These are phyloP conservation scores for Prietella phreatophila DNA, from an alignment of 2,113 vertebrate genomes.

Conservation along the genomic window DNA sequence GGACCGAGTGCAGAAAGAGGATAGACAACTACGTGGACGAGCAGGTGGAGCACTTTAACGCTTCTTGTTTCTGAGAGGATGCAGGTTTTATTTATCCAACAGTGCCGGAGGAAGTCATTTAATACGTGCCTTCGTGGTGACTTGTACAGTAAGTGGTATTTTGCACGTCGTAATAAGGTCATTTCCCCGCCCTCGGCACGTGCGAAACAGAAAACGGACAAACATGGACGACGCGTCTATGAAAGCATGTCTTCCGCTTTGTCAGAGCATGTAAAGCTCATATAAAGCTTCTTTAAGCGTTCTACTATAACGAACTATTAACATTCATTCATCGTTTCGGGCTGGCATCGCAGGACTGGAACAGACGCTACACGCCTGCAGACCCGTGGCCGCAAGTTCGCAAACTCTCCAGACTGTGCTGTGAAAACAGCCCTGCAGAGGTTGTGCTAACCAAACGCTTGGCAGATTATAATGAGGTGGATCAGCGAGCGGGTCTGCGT, in stretches of 20 bases:
- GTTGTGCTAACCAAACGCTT: not conserved
- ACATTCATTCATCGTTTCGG: not conserved
- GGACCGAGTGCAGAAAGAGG: conserved; percentile 94
- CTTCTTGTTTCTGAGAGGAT: not conserved
- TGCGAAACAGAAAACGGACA: not conserved
- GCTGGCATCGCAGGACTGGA: too few relatives aligned
- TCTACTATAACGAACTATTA: not conserved
- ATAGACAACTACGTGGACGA: conserved; percentile 97
- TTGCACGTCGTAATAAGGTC: not conserved
- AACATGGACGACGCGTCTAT: not conserved
- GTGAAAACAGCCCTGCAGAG: too few relatives aligned
- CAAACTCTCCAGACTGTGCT: too few relatives aligned
- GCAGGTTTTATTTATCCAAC: not conserved
- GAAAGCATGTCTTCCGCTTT: not conserved
- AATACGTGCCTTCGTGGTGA: not conserved
- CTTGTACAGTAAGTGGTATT: not conserved
- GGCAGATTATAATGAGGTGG: not conserved
- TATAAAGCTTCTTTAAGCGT: not conserved
- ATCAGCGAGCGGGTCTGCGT: not conserved
- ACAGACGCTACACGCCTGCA: too few relatives aligned
- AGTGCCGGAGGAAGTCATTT: not conserved
- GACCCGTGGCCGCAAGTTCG: too few relatives aligned
- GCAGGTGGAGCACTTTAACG: conserved; percentile 75
- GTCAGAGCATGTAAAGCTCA: not conserved
- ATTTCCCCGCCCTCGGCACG: not conserved